Percentiles rank a stretch among this genome's conserved stretches.
These are phyloP conservation scores for Lampris megalopsis DNA, from an alignment of 2,113 vertebrate genomes.

Conservation along the genomic window DNA sequence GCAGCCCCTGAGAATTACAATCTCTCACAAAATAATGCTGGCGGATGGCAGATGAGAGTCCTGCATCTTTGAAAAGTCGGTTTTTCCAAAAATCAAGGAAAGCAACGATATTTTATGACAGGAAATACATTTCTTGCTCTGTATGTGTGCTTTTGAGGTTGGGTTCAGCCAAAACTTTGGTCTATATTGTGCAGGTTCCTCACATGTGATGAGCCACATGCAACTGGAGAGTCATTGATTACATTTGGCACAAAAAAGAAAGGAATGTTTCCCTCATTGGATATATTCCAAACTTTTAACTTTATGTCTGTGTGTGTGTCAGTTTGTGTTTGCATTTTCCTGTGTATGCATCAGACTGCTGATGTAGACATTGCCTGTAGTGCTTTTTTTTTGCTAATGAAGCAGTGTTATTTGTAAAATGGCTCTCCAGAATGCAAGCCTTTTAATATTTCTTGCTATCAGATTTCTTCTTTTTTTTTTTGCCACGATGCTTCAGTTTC, in stretches of 20 bases:
- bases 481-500: too few relatives aligned
- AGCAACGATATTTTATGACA: neutral
- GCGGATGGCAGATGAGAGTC: neutral
- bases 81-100: neutral
- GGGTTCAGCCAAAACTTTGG: too few relatives aligned
- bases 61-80: neutral
- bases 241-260: too few relatives aligned
- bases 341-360: neutral
- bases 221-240: neutral
- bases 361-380: neutral
- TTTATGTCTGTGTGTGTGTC: neutral
- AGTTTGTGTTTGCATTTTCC: neutral
- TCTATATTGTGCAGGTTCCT: neutral
- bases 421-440: neutral
- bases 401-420: constrained; percentile 6
- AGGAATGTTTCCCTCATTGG: too few relatives aligned
- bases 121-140: neutral
- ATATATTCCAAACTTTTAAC: neutral
- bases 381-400: constrained; percentile 3
- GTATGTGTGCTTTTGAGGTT: too few relatives aligned
- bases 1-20: neutral
- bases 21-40: neutral
- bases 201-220: neutral
- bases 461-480: too few relatives aligned
- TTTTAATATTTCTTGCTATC: too few relatives aligned